phyloP scores from a whole-genome alignment of 2,888 invertebrate species.

The Diaperis boleti region DNA sequence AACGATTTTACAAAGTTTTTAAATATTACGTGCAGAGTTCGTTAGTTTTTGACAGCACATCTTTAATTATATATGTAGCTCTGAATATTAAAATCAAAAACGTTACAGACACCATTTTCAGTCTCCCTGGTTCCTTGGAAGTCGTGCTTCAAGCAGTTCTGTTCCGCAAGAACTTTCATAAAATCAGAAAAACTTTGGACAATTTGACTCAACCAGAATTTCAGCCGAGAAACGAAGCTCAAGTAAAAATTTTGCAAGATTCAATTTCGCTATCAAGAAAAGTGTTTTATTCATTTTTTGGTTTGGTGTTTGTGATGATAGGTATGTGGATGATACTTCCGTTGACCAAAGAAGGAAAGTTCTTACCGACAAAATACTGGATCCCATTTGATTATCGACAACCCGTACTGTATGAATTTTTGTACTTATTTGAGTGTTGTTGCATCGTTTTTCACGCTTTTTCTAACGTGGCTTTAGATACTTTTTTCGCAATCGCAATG shows the following conservation, averaged over 20 bases:
- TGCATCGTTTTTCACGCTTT: constrained; percentile 24
- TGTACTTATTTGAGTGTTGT: constrained; percentile 8
- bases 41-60: constrained; percentile 20
- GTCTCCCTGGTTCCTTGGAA: constrained; percentile 22
- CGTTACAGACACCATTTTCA: constrained; percentile 21
- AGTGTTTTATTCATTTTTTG: constrained; percentile 14
- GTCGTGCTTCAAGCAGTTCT: constrained; percentile 17
- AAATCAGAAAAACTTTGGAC: constrained; percentile 15
- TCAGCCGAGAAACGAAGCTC: constrained; percentile 12
- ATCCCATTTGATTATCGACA: constrained; percentile 19
- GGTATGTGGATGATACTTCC: constrained; percentile 2
- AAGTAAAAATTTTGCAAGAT: constrained; percentile 8
- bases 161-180: constrained; percentile 13
- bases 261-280: constrained; percentile 14
- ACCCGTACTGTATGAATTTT: constrained; percentile 8
- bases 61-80: constrained; percentile 19
- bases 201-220: constrained; percentile 14
- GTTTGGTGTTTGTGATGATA: constrained; percentile 7
- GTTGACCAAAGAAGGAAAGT: constrained; percentile 3
- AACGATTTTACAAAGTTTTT: constrained; percentile 11
- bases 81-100: constrained; percentile 11
- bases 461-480: constrained; percentile 28
- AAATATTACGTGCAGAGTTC: constrained; percentile 20
- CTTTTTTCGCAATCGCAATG: constrained; percentile 32
- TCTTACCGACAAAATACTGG: constrained; percentile 26